phyloP scores from a whole-genome alignment of 1,140 invertebrate species.

The Zaprionus ghesquierei region DNA sequence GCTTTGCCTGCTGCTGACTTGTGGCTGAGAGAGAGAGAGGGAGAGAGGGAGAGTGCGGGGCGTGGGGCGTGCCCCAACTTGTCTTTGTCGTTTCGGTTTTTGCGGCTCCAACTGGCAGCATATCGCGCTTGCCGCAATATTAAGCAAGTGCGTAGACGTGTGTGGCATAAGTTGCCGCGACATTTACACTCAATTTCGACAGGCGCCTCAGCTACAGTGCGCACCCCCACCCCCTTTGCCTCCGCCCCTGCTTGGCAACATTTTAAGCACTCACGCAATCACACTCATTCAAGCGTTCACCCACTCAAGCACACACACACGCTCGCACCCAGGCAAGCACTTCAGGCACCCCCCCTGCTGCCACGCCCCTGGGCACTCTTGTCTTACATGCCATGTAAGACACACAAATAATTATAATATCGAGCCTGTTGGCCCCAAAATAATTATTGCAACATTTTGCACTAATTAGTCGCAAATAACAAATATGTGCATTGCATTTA shows the following conservation, averaged over 20 bases:
- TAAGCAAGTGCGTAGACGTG: constrained; percentile 72
- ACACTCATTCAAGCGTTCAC: constrained; percentile 15
- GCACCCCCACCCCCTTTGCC: not conserved
- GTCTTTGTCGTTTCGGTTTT: constrained; percentile 59
- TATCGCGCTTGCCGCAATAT: constrained; percentile 66
- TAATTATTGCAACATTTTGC: constrained; percentile 44
- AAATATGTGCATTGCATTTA: not conserved
- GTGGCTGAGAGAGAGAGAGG: constrained; percentile 34
- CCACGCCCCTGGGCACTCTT: not conserved
- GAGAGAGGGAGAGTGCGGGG: too few species aligned
- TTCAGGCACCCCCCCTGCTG: not conserved
- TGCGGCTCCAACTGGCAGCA: constrained; percentile 31
- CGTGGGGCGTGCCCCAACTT: not conserved
- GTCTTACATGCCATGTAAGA: constrained; percentile 30
- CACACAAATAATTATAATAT: constrained; percentile 35
- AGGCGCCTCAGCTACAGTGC: not conserved
- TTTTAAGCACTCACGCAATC: constrained; percentile 1
- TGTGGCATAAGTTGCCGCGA: constrained; percentile 73
- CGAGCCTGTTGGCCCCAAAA: not conserved
- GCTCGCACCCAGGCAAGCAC: not conserved
- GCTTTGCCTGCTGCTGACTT: constrained; percentile 56
- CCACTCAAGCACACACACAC: not conserved
- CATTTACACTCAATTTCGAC: constrained; percentile 62
- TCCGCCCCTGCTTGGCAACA: not conserved
- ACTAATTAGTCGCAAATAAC: constrained; percentile 40